A percentile compares a stretch with the other conserved stretches of the same genome.
Conservation (phyloP, 1,140 invertebrate species). For the Bombus huntii region DNA sequence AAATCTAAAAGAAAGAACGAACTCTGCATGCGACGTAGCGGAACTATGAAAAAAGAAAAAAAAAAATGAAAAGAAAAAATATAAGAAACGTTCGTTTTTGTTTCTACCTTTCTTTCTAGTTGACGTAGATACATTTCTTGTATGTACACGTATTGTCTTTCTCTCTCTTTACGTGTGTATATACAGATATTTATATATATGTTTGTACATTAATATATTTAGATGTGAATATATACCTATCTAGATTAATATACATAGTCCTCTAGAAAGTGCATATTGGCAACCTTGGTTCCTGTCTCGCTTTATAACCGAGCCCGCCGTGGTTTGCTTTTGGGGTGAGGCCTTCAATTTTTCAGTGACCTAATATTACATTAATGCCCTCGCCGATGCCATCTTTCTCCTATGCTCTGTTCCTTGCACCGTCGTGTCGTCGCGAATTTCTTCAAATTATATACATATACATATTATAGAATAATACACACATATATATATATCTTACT, state of each 20-base stretch:
- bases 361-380: not conserved
- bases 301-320: slow-evolving; percentile 74
- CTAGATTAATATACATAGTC: slow-evolving; percentile 58
- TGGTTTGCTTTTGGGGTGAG: slow-evolving; percentile 74
- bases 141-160: slow-evolving; percentile 38
- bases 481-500: not conserved
- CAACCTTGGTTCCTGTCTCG: slow-evolving; percentile 82
- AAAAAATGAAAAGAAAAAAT: not conserved
- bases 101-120: slow-evolving; percentile 46
- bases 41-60: not conserved
- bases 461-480: not conserved
- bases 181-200: slow-evolving; percentile 28
- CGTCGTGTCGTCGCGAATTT: slow-evolving; percentile 15
- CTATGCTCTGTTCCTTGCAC: slow-evolving; percentile 3
- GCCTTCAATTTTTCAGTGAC: slow-evolving; percentile 32
- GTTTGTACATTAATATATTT: slow-evolving; percentile 33
- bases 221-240: slow-evolving; percentile 27
- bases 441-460: not conserved
- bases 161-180: slow-evolving; percentile 27
- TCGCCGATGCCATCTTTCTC: not conserved
- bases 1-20: not conserved
- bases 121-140: slow-evolving; percentile 52
- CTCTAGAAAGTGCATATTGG: slow-evolving; percentile 76
- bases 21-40: slow-evolving; percentile 57
- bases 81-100: slow-evolving; percentile 24